These are phyloP conservation scores for Trilocha varians DNA, from an alignment of 2,888 invertebrate species.

Conservation along the genomic window DNA sequence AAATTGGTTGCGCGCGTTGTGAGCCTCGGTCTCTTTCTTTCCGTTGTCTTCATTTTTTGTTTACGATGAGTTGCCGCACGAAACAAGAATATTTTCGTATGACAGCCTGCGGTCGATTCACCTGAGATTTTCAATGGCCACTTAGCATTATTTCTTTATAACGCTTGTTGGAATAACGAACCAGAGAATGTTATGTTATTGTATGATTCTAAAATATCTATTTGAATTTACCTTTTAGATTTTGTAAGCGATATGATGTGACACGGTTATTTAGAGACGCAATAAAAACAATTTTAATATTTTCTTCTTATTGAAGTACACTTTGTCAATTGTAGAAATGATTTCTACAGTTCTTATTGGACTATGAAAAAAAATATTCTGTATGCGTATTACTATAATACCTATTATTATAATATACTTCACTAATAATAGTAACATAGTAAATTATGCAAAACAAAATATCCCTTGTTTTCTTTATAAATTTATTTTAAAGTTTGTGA, in stretches of 20 bases:
- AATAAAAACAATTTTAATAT: slow-evolving; percentile 6
- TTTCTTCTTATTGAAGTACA: background rate
- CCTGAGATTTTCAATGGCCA: slow-evolving; percentile 34
- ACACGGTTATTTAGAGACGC: background rate
- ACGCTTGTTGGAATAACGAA: slow-evolving; percentile 33
- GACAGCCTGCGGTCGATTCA: slow-evolving; percentile 37
- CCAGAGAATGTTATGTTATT: slow-evolving; percentile 21
- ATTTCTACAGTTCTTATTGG: background rate
- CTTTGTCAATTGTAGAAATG: background rate
- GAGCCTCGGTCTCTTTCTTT: slow-evolving; percentile 53
- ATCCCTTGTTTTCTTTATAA: too few species aligned
- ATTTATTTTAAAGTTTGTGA: too few species aligned
- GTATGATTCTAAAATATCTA: slow-evolving; percentile 4
- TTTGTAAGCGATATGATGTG: background rate
- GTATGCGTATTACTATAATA: too few species aligned
- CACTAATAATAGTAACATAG: too few species aligned
- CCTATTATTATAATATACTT: too few species aligned
- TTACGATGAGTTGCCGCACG: slow-evolving; percentile 33
- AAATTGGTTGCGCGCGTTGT: slow-evolving; percentile 64
- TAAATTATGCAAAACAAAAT: too few species aligned
- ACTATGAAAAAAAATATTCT: too few species aligned
- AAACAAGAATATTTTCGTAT: slow-evolving; percentile 41
- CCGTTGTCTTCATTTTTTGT: slow-evolving; percentile 42
- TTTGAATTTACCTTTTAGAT: background rate
- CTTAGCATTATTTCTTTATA: slow-evolving; percentile 33